Base-by-base conservation (phyloP, 1,140 invertebrate genomes). In the Cydia strobilella region DNA sequence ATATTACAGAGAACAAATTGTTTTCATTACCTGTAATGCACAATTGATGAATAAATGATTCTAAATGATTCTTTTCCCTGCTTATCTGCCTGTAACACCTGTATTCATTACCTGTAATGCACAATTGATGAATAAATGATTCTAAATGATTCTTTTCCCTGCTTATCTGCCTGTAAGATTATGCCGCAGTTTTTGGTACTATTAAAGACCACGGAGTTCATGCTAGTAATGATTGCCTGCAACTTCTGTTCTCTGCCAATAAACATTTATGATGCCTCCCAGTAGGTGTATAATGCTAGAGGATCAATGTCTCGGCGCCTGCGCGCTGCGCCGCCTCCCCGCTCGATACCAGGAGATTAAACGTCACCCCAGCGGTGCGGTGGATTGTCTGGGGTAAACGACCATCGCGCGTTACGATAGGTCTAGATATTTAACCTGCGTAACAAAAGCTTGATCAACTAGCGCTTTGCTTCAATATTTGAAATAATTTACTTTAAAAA, bases 351-450 rank as follows among this genome's bases (percentile, higher is more conserved):
- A 13, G 65, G 27, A 31, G 77, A 45, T 31, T 76, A 76, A 82
- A 84, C 86, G 84, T 84, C 81, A 86, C 82, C 83, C 82, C 79
- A 69, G 65, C 63, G 75, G 77, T 75, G 82, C 80, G 75, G 77
- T 75, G 82, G 79, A 80, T 74, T 76, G 78, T 76, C 77, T 74
- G 81, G 79, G 84, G 85, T 86, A 88, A 90, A 88, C 82, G 85
- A 84, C 83, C 86, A 79, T 66, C 75, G n/a, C 77, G 87, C 86
- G 85, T 90, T 90, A 90, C 79, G 82, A 88, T 90, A 90, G 88
- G 88, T 90, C 86, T 87, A 84, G 81, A 84, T 84, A 73, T 45
- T 76, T 51, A 20, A 71, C 54, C 42, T 18, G 45, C 35, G n/a
- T 23, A 74, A 12, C 23, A 59, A 39, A 18, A 18, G n/a, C 48